Evolutionary conservation across 2,888 invertebrate genomes (phyloP).

Genomic region (Tenthredo mesomela): DNA sequence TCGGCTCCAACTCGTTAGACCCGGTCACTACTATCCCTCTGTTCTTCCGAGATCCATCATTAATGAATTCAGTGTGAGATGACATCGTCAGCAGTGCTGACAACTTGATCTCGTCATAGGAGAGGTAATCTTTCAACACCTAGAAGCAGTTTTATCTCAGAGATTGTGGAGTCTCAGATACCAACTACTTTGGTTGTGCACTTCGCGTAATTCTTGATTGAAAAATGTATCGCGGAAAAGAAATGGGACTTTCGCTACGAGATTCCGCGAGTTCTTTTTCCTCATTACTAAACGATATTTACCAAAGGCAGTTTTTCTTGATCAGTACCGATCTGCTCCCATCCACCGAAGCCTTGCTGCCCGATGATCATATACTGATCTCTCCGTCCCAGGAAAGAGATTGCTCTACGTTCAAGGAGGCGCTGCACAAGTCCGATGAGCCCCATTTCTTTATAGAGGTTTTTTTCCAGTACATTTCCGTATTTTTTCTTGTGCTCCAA

Average conservation of each 20-base stretch:
- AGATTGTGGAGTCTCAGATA: neutral
- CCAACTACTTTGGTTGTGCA: neutral
- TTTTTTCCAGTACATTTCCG: constrained; percentile 79
- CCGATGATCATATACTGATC: constrained; percentile 80
- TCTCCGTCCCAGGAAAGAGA: constrained; percentile 78
- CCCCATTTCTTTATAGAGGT: constrained; percentile 81
- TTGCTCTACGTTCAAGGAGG: constrained; percentile 80
- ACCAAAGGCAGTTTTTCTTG: constrained; percentile 80
- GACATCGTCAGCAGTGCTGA: constrained; percentile 82
- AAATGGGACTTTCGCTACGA: neutral
- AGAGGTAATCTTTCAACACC: constrained; percentile 80
- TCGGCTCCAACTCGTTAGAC: constrained; percentile 76
- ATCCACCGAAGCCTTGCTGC: constrained; percentile 78
- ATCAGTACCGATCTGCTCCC: constrained; percentile 82
- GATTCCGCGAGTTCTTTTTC: neutral
- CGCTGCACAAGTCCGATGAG: constrained; percentile 81
- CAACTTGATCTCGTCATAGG: constrained; percentile 84
- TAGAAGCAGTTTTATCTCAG: constrained; percentile 50
- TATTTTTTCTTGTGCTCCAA: constrained; percentile 82
- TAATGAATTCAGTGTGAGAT: constrained; percentile 82
- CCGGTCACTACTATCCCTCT: constrained; percentile 79
- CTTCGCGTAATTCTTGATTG: neutral
- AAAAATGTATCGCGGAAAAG: neutral
- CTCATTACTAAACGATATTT: neutral
- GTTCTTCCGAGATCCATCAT: constrained; percentile 80